These are phyloP conservation scores for Thyatira batis DNA, from an alignment of 2,888 invertebrate species.

Conservation along the genomic window DNA sequence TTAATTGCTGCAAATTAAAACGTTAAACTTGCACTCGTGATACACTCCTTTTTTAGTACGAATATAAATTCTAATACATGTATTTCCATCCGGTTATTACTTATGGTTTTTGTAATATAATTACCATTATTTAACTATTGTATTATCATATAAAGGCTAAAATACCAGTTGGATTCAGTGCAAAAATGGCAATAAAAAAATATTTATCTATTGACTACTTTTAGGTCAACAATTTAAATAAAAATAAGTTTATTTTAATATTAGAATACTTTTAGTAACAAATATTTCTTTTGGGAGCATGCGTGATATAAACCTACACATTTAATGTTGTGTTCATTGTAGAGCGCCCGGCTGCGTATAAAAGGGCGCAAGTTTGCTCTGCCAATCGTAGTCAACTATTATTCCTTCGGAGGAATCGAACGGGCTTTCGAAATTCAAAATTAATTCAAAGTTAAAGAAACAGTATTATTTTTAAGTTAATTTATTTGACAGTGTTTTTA, in stretches of 20 bases:
- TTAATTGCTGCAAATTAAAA: neutral
- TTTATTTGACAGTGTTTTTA: constrained; percentile 20
- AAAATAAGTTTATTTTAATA: too few relatives aligned
- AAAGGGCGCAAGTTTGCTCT: constrained; percentile 31
- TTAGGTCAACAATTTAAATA: too few relatives aligned
- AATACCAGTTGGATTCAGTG: too few relatives aligned
- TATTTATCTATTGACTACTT: too few relatives aligned
- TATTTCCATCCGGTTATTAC: too few relatives aligned
- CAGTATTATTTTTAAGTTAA: constrained; percentile 9
- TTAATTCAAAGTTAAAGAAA: constrained; percentile 11
- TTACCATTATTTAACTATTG: too few relatives aligned
- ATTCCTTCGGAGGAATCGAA: constrained; percentile 36
- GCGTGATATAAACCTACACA: neutral
- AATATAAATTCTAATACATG: too few relatives aligned
- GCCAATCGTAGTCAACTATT: constrained; percentile 45
- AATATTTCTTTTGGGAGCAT: neutral
- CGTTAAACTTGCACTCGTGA: neutral
- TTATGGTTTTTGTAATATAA: too few relatives aligned
- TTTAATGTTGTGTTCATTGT: constrained; percentile 31
- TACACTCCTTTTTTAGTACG: too few relatives aligned
- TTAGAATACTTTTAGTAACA: neutral
- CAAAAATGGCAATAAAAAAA: too few relatives aligned
- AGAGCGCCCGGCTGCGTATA: constrained; percentile 41
- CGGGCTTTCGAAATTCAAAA: constrained; percentile 21
- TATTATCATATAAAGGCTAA: too few relatives aligned